phyloP scores from a whole-genome alignment of 2,888 invertebrate genomes.

The Nycteola revayana region DNA sequence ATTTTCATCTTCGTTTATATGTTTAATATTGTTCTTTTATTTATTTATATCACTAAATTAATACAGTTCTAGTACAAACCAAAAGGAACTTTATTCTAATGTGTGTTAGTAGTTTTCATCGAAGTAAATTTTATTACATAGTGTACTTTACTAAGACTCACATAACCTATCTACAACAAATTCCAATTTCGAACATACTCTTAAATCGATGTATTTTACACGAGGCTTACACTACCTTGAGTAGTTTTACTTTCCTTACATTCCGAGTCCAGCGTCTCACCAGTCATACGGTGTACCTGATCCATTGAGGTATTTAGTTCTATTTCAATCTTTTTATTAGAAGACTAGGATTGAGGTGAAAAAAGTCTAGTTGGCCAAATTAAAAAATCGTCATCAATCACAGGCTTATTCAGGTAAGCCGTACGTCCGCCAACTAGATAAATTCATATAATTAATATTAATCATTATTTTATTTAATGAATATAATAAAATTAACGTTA shows the following conservation, averaged over 20 bases:
- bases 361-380: slow-evolving; percentile 24
- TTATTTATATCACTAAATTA: too few relatives aligned
- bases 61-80: too few relatives aligned
- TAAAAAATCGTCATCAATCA: slow-evolving; percentile 12
- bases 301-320: slow-evolving; percentile 3
- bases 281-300: slow-evolving; percentile 35
- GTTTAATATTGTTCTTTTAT: too few relatives aligned
- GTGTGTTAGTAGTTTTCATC: too few relatives aligned
- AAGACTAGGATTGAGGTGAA: slow-evolving; percentile 24
- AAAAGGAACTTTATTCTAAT: too few relatives aligned
- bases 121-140: too few relatives aligned
- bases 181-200: slow-evolving; percentile 15
- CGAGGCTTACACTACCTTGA: slow-evolving; percentile 5
- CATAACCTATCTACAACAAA: slow-evolving; percentile 37
- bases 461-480: slow-evolving; percentile 7
- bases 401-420: slow-evolving; percentile 26
- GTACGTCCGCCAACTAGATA: slow-evolving; percentile 25
- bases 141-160: background rate
- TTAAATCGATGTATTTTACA: slow-evolving; percentile 24
- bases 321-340: slow-evolving; percentile 10
- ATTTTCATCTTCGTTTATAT: too few relatives aligned
- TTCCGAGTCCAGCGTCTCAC: slow-evolving; percentile 23
- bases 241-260: slow-evolving; percentile 13
- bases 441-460: background rate
- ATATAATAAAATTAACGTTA: slow-evolving; percentile 16